Base-by-base conservation (phyloP, 2,888 invertebrate species). In the Amblyjoppa proteus region DNA sequence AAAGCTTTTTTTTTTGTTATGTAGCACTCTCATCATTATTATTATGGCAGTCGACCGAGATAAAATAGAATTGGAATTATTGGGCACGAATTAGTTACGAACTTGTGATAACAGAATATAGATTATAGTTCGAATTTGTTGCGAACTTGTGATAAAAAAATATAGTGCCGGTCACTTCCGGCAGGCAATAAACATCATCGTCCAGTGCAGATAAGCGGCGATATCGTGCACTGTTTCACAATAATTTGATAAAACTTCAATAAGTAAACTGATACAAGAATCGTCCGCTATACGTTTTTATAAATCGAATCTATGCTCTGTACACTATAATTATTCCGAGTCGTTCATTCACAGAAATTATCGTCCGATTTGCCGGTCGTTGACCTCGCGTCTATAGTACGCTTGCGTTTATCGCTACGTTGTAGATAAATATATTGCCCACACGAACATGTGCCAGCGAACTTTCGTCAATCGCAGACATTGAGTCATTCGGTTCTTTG, bases 341-440 rank as follows among this genome's bases (percentile, higher is more conserved):
- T 31, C 61, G 31, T 34, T 34, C 31, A 31, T 31, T 64, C 61
- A 31, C 28, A 34, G 7, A 64, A 64, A 64, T 64, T n/a, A 64
- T 64, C 61, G 34, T 64, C n/a, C 16, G 34, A 31, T n/a, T 16
- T 64, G n/a, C 61, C 6, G 61, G 61, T 64, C 61, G 31, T 31
- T 7, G 61, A 64, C 61, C 61, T 64, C 61, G 31, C 16, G 31
- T 31, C 13, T n/a, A 64, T 13, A 64, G 31, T 16, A 31, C 31
- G 31, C 34, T 64, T 34, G n/a, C 6, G 11, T 34, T 64, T 64
- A 64, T 64, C 61, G 34, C 61, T 34, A 31, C 31, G 34, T 34
- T n/a, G 61, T 31, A 31, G 61, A 64, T 64, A 64, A 64, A 31
- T 16, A 64, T 64, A 34, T 34, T 64, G 31, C 61, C 61, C 31